These are phyloP conservation scores for Hippocampus zosterae DNA, from an alignment of 2,113 vertebrate genomes.

Conservation along the genomic window DNA sequence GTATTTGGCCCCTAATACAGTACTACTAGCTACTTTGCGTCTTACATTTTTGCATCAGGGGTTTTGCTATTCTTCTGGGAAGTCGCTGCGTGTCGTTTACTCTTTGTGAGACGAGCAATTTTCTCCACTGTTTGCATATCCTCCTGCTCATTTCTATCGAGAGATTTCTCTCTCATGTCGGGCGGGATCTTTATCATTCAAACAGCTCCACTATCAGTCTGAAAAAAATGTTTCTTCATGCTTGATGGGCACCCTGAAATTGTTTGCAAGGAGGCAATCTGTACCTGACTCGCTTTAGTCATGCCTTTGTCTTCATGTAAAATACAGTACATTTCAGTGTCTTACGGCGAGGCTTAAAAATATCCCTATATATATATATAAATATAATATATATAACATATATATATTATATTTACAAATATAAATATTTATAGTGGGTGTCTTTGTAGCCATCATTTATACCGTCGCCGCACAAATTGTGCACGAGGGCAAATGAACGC, in stretches of 20 bases:
- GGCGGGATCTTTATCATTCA: slow-evolving; percentile 38
- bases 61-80: too few relatives aligned
- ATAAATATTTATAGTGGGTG: background rate
- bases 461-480: background rate
- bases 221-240: background rate
- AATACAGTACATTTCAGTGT: background rate
- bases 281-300: too few relatives aligned
- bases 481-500: slow-evolving; percentile 35
- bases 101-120: background rate
- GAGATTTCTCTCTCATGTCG: background rate
- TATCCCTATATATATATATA: too few relatives aligned
- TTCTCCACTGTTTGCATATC: background rate
- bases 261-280: too few relatives aligned
- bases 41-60: too few relatives aligned
- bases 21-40: too few relatives aligned
- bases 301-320: too few relatives aligned
- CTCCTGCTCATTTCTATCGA: background rate
- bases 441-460: background rate
- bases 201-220: slow-evolving; percentile 31
- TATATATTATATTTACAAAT: too few relatives aligned
- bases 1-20: too few relatives aligned
- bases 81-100: background rate
- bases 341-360: background rate
- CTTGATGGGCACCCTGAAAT: too few relatives aligned
- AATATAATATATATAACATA: too few relatives aligned